phyloP scores from a whole-genome alignment of 2,797 vertebrate genomes.

The Phalloptychus januarius region DNA sequence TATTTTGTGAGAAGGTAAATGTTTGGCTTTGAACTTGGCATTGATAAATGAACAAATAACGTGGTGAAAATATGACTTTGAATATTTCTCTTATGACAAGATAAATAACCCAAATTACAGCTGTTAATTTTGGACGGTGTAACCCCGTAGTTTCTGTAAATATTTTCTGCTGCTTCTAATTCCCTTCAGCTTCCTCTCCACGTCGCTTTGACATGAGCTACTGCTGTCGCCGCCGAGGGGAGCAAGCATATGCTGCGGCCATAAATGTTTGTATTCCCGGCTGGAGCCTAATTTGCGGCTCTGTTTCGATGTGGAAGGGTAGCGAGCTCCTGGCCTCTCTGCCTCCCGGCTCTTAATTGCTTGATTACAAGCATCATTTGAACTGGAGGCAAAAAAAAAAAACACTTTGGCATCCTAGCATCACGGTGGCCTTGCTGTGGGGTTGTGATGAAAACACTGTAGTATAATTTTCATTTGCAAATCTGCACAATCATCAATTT shows the following conservation, averaged over 20 bases:
- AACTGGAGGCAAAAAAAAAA: conserved; percentile 68
- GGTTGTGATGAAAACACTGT: not conserved
- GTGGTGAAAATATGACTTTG: not conserved
- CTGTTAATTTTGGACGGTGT: not conserved
- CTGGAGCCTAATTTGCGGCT: conserved; percentile 70
- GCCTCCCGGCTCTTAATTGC: conserved; percentile 75
- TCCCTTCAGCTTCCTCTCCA: conserved; percentile 2
- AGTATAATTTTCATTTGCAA: not conserved
- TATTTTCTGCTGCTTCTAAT: not conserved
- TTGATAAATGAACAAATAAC: not conserved
- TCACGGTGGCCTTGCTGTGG: conserved; percentile 34
- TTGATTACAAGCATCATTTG: conserved; percentile 79
- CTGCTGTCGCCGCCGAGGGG: conserved; percentile 55
- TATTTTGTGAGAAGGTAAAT: not conserved
- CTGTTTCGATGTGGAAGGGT: conserved; percentile 64
- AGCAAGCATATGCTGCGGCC: conserved; percentile 53
- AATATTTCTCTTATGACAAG: not conserved
- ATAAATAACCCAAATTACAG: not conserved
- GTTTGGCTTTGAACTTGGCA: too few species aligned
- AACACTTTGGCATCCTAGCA: conserved; percentile 50
- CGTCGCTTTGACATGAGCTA: conserved; percentile 42
- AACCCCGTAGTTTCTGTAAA: not conserved
- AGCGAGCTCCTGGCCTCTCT: conserved; percentile 55
- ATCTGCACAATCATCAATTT: not conserved
- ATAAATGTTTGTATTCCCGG: conserved; percentile 62